Percentiles rank a stretch among this genome's conserved stretches.
Evolutionary conservation across 2,888 invertebrate species (phyloP).

Genomic region (Acleris sparsana): DNA sequence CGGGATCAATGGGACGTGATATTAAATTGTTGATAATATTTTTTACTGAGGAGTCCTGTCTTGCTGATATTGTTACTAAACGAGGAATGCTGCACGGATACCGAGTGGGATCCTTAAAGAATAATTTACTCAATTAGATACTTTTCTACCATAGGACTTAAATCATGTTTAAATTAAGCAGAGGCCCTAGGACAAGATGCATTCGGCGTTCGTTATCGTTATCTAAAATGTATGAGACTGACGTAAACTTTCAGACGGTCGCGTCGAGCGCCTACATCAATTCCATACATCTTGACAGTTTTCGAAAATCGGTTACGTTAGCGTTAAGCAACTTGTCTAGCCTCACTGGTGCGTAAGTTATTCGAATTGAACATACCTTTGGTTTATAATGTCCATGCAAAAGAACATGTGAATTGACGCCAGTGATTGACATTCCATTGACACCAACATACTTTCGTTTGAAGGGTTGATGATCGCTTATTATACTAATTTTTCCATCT

Average conservation of each 20-base stretch:
- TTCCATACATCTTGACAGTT: too few species aligned
- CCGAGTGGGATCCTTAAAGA: conserved; percentile 17
- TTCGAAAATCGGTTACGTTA: too few species aligned
- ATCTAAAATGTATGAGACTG: too few species aligned
- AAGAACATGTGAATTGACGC: conserved; percentile 58
- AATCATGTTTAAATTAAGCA: background rate
- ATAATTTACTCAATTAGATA: background rate
- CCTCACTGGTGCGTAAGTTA: background rate
- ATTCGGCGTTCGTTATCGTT: too few species aligned
- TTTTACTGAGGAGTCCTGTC: conserved; percentile 67
- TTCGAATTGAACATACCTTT: conserved; percentile 49
- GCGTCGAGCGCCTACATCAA: too few species aligned
- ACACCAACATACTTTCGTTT: conserved; percentile 71
- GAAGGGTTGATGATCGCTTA: conserved; percentile 82
- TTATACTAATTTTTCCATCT: conserved; percentile 81
- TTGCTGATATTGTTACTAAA: conserved; percentile 75
- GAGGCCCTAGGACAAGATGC: too few species aligned
- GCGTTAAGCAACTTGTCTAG: background rate
- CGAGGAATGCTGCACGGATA: conserved; percentile 52
- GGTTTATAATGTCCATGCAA: conserved; percentile 54
- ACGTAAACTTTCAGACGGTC: too few species aligned
- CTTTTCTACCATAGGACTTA: background rate
- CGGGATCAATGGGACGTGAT: conserved; percentile 53
- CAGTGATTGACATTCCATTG: conserved; percentile 58
- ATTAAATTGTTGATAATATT: conserved; percentile 48